phyloP scores from a whole-genome alignment of 2,113 vertebrate genomes.

The Leptosomus discolor region DNA sequence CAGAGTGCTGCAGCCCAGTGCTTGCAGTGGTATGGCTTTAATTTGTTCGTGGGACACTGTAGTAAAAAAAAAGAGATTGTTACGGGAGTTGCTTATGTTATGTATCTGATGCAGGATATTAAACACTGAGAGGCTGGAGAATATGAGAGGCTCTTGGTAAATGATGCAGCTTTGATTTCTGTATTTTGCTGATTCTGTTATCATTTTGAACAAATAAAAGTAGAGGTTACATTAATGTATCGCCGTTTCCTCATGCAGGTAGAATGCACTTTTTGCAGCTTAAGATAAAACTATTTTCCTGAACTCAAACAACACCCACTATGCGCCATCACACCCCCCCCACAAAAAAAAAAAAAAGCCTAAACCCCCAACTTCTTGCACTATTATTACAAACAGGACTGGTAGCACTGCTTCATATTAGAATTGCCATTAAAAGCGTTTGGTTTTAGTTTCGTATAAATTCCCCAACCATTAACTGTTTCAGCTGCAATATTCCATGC shows the following conservation, averaged over 20 bases:
- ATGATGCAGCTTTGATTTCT: background rate
- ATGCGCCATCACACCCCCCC: too few relatives aligned
- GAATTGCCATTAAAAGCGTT: background rate
- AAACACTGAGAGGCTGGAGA: conserved; percentile 26
- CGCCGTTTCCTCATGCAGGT: background rate
- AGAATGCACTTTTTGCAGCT: background rate
- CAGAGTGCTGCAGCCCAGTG: background rate
- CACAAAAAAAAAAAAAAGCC: background rate
- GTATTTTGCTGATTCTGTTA: background rate
- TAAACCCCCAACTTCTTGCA: background rate
- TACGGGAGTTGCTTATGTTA: background rate
- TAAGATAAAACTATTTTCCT: background rate
- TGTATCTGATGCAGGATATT: conserved; percentile 6
- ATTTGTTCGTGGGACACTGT: background rate
- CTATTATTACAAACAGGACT: background rate
- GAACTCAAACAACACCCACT: background rate
- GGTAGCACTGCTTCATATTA: background rate
- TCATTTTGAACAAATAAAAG: background rate
- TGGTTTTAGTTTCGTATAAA: background rate
- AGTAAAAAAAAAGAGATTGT: background rate
- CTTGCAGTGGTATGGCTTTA: background rate
- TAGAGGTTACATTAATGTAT: background rate
- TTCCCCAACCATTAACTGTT: background rate
- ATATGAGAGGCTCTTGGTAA: background rate
- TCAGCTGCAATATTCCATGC: background rate